Evolutionary conservation across 2,797 vertebrate species (phyloP).

Genomic region (Acanthis flammea): DNA sequence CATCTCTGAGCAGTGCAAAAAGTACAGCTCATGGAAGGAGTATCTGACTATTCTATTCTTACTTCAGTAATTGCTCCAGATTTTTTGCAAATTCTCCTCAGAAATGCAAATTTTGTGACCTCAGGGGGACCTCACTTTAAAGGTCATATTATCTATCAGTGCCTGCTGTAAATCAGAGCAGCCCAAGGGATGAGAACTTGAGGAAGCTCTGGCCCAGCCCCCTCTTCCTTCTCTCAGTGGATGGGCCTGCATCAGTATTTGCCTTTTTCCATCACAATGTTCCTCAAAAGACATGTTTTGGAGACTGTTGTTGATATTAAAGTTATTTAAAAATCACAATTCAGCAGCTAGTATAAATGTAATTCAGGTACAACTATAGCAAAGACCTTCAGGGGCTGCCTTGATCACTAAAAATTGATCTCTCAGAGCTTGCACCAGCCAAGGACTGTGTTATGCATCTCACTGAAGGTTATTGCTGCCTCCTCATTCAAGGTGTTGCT

Average conservation of each 20-base stretch:
- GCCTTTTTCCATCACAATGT: not conserved
- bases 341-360: not conserved
- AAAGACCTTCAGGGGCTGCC: not conserved
- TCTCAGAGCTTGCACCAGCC: not conserved
- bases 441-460: not conserved
- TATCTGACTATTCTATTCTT: slow-evolving; percentile 55
- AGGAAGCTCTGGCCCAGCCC: not conserved
- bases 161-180: not conserved
- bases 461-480: not conserved
- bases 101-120: slow-evolving; percentile 61
- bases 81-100: slow-evolving; percentile 58
- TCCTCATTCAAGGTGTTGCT: not conserved
- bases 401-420: not conserved
- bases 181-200: not conserved
- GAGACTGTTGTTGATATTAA: not conserved
- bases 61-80: slow-evolving; percentile 76
- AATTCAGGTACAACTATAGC: not conserved
- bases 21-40: slow-evolving; percentile 28
- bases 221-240: not conserved
- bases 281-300: not conserved
- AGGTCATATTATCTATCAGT: not conserved
- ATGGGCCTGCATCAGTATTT: not conserved
- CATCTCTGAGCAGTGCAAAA: slow-evolving; percentile 49
- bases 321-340: not conserved
- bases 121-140: slow-evolving; percentile 48